These are phyloP conservation scores for Fregetta grallaria DNA, from an alignment of 2,113 vertebrate genomes.

Conservation along the genomic window DNA sequence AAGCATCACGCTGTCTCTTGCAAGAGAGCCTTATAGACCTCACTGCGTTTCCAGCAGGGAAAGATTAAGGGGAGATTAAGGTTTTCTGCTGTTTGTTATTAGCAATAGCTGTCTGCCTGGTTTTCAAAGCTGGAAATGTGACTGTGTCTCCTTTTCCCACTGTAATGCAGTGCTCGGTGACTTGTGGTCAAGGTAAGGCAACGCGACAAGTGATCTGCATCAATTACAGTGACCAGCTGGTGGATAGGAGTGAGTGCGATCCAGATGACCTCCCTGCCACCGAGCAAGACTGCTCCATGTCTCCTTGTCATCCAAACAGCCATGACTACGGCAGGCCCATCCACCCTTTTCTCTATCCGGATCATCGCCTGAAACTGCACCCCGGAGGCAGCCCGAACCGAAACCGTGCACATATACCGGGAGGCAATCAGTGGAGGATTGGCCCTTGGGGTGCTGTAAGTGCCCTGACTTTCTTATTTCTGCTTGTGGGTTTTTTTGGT, in stretches of 20 bases:
- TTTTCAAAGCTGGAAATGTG: background rate
- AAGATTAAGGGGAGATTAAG: background rate
- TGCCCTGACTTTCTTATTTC: background rate
- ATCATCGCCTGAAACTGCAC: constrained; percentile 72
- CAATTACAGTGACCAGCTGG: constrained; percentile 88
- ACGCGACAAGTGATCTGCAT: constrained; percentile 90
- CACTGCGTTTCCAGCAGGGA: no score
- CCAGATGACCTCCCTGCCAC: constrained; percentile 85
- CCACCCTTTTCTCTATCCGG: constrained; percentile 72
- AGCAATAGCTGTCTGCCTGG: background rate
- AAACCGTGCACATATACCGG: constrained; percentile 67
- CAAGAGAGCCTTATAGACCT: background rate
- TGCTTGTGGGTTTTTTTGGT: background rate
- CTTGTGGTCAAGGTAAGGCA: constrained; percentile 93
- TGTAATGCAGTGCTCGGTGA: constrained; percentile 88
- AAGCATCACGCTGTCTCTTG: constrained; percentile 48
- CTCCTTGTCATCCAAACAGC: constrained; percentile 85
- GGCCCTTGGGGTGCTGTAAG: constrained; percentile 98
- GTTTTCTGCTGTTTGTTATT: background rate
- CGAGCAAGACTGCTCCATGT: constrained; percentile 91
- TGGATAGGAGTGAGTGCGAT: constrained; percentile 88
- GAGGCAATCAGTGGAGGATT: constrained; percentile 92
- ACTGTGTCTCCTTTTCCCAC: constrained; percentile 51
- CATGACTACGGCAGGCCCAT: constrained; percentile 71
- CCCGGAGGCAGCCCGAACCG: constrained; percentile 57